Conservation (phyloP, 2,888 invertebrate species). For the Drosophila niveifrons region DNA sequence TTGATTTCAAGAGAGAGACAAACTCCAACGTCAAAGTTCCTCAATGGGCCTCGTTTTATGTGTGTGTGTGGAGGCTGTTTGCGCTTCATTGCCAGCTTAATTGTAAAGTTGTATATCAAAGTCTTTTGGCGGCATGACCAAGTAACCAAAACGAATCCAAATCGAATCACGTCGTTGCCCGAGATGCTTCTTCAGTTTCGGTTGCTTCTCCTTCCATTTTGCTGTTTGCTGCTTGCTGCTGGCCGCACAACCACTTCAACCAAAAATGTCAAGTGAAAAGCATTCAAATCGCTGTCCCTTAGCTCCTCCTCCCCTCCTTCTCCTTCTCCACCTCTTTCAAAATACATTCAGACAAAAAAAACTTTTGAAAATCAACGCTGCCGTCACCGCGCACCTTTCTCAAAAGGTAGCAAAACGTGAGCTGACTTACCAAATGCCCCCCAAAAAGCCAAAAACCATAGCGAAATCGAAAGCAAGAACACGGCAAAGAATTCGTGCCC, state of each 20-base stretch:
- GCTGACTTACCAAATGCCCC: slow-evolving; percentile 55
- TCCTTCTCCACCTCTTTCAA: background rate
- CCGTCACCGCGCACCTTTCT: slow-evolving; percentile 59
- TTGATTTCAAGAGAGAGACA: slow-evolving; percentile 58
- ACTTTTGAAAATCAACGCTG: slow-evolving; percentile 76
- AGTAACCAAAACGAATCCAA: slow-evolving; percentile 67
- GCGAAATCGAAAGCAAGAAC: slow-evolving; percentile 73
- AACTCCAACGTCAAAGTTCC: slow-evolving; percentile 33
- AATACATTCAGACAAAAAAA: slow-evolving; percentile 41
- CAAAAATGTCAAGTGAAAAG: slow-evolving; percentile 74
- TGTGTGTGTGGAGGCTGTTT: slow-evolving; percentile 43
- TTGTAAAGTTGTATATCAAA: slow-evolving; percentile 68
- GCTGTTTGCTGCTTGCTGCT: slow-evolving; percentile 23
- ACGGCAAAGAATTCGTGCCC: background rate
- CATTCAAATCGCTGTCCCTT: slow-evolving; percentile 68
- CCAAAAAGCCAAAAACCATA: slow-evolving; percentile 8
- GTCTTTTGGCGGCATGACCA: slow-evolving; percentile 43
- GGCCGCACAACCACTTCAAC: slow-evolving; percentile 64
- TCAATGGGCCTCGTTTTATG: slow-evolving; percentile 26
- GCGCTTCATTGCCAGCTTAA: slow-evolving; percentile 74
- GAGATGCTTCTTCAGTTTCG: slow-evolving; percentile 6
- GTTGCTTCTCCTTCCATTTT: background rate
- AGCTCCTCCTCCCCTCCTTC: background rate
- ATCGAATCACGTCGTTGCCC: slow-evolving; percentile 71
- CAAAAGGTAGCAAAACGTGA: slow-evolving; percentile 63